A percentile compares a stretch with the other conserved stretches of the same genome.
Conservation (phyloP, 1,140 invertebrate genomes). For the Drosophila littoralis region DNA sequence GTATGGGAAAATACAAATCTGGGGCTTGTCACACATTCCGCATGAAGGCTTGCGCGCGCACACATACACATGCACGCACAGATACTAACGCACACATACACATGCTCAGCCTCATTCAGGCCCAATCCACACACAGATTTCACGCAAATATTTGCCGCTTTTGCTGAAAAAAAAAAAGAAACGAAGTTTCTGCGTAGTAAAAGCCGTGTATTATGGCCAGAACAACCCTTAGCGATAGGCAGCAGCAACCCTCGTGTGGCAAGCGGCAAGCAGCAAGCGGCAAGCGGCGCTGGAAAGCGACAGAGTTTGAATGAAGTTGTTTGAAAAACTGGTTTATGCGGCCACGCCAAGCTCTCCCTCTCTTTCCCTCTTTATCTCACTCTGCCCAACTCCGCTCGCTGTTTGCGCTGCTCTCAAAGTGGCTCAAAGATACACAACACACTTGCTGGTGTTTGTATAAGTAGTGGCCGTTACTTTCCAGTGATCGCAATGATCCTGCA, state of each 20-base stretch:
- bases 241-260: constrained; percentile 5
- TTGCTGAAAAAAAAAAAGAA: background rate
- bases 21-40: constrained; percentile 24
- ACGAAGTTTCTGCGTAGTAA: constrained; percentile 27
- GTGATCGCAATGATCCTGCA: constrained; percentile 17
- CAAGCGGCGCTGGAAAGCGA: constrained; percentile 33
- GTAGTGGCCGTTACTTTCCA: background rate
- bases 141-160: constrained; percentile 28
- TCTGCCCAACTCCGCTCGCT: background rate
- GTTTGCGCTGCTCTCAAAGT: constrained; percentile 5
- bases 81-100: background rate
- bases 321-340: constrained; percentile 33
- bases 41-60: constrained; percentile 8
- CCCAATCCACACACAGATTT: background rate
- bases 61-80: constrained; percentile 13
- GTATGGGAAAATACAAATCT: constrained; percentile 23
- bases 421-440: constrained; percentile 10
- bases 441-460: background rate
- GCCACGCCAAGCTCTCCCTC: background rate
- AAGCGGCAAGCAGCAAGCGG: background rate
- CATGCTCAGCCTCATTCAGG: constrained; percentile 11
- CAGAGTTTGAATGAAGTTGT: constrained; percentile 33
- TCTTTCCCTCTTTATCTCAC: background rate
- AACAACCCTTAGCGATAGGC: constrained; percentile 20
- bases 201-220: background rate